phyloP scores from a whole-genome alignment of 2,113 vertebrate genomes.

The Leptobrachium ailaonicum region DNA sequence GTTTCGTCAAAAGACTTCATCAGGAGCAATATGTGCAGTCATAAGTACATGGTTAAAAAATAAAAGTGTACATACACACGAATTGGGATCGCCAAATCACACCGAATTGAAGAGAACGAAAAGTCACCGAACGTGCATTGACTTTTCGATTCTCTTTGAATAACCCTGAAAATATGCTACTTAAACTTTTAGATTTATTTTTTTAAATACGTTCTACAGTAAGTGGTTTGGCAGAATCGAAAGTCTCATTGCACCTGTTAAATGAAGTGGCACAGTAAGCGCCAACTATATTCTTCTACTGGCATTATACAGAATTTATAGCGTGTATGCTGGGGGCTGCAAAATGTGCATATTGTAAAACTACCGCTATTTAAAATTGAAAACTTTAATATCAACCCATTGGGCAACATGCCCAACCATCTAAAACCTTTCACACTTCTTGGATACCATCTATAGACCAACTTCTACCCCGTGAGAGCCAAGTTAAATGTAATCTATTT shows the following conservation, averaged over 20 bases:
- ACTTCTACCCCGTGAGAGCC: too few species aligned
- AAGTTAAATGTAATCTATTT: background rate
- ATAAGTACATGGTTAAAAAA: too few species aligned
- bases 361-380: constrained; percentile 8
- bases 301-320: constrained; percentile 20
- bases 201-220: background rate
- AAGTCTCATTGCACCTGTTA: constrained; percentile 18
- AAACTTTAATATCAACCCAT: constrained; percentile 7
- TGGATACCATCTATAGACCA: constrained; percentile 11
- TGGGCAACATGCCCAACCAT: constrained; percentile 19
- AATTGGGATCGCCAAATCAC: too few species aligned
- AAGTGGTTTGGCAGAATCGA: constrained; percentile 3
- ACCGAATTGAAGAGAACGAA: too few species aligned
- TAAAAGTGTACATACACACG: too few species aligned
- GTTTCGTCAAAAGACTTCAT: too few species aligned
- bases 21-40: too few species aligned
- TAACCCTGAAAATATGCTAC: background rate
- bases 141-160: too few species aligned
- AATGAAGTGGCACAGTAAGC: background rate
- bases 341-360: background rate
- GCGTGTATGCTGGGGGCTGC: constrained; percentile 17
- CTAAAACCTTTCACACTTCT: constrained; percentile 3
- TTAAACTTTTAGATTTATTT: background rate
- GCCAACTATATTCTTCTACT: constrained; percentile 6
- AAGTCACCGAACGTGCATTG: too few species aligned